phyloP scores from a whole-genome alignment of 2,888 invertebrate genomes.

The Julus scanicus region DNA sequence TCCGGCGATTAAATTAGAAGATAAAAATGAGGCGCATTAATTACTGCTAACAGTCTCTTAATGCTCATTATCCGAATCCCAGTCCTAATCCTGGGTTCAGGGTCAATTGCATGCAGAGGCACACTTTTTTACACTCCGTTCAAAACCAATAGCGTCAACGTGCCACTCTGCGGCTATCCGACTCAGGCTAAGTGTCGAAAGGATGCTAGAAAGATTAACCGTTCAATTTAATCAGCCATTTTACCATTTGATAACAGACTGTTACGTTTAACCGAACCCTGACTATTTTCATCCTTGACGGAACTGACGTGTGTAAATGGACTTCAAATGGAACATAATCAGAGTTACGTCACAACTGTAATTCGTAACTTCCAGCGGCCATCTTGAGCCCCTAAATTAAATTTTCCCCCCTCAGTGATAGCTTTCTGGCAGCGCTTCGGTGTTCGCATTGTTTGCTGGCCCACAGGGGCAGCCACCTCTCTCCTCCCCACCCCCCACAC shows the following conservation, averaged over 20 bases:
- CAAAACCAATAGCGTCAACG: background rate
- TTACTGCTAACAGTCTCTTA: background rate
- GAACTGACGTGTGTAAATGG: too few relatives aligned
- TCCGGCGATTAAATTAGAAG: background rate
- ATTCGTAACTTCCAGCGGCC: too few relatives aligned
- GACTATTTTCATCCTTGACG: too few relatives aligned
- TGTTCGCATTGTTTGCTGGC: background rate
- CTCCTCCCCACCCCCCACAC: background rate
- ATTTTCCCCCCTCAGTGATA: background rate
- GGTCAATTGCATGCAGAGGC: background rate
- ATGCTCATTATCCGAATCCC: background rate
- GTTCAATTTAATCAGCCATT: too few relatives aligned
- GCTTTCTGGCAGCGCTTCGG: background rate
- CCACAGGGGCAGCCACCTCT: background rate
- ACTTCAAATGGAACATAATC: too few relatives aligned
- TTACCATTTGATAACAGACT: too few relatives aligned
- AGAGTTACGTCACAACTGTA: too few relatives aligned
- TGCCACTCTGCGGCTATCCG: background rate
- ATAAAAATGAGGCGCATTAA: background rate
- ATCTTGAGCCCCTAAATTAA: background rate
- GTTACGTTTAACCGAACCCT: too few relatives aligned
- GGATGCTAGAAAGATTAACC: too few relatives aligned
- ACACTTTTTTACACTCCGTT: background rate
- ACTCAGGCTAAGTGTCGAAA: too few relatives aligned
- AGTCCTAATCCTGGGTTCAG: background rate